Evolutionary conservation across 1,140 invertebrate species (phyloP).

Genomic region (Formica selysi): DNA sequence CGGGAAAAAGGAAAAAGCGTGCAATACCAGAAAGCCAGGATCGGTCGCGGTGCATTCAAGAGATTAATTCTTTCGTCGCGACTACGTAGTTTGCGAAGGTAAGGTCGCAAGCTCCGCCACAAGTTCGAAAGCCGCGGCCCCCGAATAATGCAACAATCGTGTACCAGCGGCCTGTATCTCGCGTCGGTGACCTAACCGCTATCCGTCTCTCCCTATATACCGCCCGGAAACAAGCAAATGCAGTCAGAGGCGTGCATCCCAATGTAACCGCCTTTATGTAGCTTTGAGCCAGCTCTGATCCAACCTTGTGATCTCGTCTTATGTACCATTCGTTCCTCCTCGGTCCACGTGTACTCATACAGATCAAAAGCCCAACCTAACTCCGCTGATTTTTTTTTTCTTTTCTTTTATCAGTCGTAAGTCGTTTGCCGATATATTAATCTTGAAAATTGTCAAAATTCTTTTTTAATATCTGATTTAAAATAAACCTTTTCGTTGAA

Average conservation of each 20-base stretch:
- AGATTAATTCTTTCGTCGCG: constrained; percentile 77
- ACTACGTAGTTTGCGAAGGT: constrained; percentile 49
- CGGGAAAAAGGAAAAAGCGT: constrained; percentile 46
- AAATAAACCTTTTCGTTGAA: not conserved
- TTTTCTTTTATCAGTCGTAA: constrained; percentile 23
- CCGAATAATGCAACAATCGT: constrained; percentile 85
- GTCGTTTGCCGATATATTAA: not conserved
- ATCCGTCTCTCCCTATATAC: constrained; percentile 56
- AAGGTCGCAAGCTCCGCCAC: constrained; percentile 72
- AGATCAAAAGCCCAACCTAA: not conserved
- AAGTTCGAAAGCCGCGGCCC: constrained; percentile 83
- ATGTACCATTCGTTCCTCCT: constrained; percentile 33
- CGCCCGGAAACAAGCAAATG: constrained; percentile 68
- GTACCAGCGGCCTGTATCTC: constrained; percentile 75
- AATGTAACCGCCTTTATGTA: constrained; percentile 76
- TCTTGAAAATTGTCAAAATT: not conserved
- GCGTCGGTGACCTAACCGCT: constrained; percentile 68
- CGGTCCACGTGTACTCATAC: constrained; percentile 9
- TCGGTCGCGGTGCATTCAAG: constrained; percentile 62
- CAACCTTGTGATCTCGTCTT: constrained; percentile 37
- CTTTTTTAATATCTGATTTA: not conserved
- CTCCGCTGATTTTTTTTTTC: not conserved
- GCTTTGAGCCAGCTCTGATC: constrained; percentile 74
- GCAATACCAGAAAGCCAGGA: constrained; percentile 68
- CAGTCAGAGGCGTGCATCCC: constrained; percentile 67